Conservation (phyloP, 2,113 vertebrate species). For the Tetrax tetrax region DNA sequence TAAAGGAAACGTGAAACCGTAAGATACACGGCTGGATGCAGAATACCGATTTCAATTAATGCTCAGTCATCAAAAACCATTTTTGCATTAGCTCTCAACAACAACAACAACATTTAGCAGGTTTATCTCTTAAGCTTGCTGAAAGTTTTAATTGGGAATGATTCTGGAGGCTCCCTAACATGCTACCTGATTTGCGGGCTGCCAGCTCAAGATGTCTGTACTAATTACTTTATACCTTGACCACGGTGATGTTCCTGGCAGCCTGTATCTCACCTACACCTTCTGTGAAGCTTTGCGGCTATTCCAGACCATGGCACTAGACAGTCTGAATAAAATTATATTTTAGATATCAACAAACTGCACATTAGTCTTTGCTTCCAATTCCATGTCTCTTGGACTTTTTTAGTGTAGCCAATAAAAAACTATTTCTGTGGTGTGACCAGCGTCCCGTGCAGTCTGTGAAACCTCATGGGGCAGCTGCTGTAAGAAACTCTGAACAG, state of each 20-base stretch:
- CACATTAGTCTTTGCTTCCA: not conserved
- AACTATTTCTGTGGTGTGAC: not conserved
- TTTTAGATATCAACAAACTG: not conserved
- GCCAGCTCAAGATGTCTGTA: not conserved
- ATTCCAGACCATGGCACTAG: not conserved
- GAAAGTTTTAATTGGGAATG: not conserved
- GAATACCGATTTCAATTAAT: not conserved
- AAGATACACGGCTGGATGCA: not conserved
- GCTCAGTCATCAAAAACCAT: not conserved
- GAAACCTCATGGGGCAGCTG: not conserved
- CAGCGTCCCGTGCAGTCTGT: not conserved
- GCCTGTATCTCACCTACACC: not conserved
- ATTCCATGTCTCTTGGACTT: not conserved
- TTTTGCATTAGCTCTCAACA: not conserved
- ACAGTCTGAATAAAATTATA: accelerated
- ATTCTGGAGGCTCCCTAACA: not conserved
- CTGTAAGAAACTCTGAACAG: not conserved
- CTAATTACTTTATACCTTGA: not conserved
- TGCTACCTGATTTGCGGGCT: not conserved
- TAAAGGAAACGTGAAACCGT: not conserved
- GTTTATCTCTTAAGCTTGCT: not conserved
- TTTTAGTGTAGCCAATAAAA: not conserved
- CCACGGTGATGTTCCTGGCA: not conserved
- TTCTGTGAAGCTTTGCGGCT: not conserved
- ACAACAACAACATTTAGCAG: not conserved